Evolutionary conservation across 2,113 vertebrate species (phyloP).

Genomic region (Mormyrus lacerda): DNA sequence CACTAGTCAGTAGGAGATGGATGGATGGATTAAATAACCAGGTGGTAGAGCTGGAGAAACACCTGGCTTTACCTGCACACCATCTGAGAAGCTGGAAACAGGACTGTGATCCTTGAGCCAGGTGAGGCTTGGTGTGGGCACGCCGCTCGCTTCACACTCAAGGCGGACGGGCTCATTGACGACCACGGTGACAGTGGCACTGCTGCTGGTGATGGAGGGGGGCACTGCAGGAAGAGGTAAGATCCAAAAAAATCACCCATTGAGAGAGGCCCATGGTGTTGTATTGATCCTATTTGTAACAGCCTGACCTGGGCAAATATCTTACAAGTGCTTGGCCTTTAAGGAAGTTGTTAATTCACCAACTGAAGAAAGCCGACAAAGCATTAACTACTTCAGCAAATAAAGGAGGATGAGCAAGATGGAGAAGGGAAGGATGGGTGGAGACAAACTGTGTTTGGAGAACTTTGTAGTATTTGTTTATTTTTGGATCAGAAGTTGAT

Average conservation of each 20-base stretch:
- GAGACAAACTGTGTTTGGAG: neutral
- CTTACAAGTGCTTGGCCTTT: neutral
- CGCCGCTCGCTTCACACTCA: slow-evolving; percentile 85
- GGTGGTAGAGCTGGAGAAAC: neutral
- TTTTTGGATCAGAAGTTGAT: neutral
- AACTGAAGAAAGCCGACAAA: neutral
- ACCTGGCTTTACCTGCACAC: slow-evolving; percentile 69
- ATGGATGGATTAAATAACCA: neutral
- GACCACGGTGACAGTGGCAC: slow-evolving; percentile 68
- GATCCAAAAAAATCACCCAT: neutral
- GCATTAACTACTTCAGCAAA: neutral
- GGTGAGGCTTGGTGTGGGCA: slow-evolving; percentile 81
- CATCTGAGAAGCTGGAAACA: slow-evolving; percentile 73
- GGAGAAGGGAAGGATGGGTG: neutral
- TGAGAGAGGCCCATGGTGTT: neutral
- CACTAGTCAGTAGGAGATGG: neutral
- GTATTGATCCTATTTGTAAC: neutral
- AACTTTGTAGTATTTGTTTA: neutral
- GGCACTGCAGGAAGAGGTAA: slow-evolving; percentile 58
- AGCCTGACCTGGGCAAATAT: neutral
- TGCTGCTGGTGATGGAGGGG: slow-evolving; percentile 76
- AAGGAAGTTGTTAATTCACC: neutral
- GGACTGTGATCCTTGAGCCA: slow-evolving; percentile 96
- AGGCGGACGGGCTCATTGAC: slow-evolving; percentile 77
- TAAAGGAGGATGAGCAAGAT: neutral